Evolutionary conservation across 1,140 invertebrate species (phyloP), one percentile per base, ranked within the genome.

Genomic region (Euwallacea similis): DNA sequence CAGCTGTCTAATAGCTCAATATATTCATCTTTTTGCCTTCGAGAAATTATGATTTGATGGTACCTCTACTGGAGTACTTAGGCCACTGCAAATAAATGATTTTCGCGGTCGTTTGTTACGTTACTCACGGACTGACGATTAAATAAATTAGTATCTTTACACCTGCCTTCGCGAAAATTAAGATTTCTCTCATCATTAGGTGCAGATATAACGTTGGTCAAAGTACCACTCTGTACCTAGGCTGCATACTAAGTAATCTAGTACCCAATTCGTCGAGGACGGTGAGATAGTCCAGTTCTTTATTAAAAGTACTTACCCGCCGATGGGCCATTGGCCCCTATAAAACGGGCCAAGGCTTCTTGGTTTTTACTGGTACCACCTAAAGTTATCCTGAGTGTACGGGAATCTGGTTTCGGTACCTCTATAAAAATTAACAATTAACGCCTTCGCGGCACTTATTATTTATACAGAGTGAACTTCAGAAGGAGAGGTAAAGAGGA

Each of bases 291-390:
- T 70, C 68, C 60, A 63, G 46, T 70, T 55, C 68, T 70, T 55
- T 7, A 33, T 33, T 33, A 33, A 33, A 33, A 33, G 21, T 33
- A 33, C 21, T 33, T 33, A 33, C 21, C 21, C 21, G 21, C 21
- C 21, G 21, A 33, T 33, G 58, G 68, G 68, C 15, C 68, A 64
- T 43, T 70, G 68, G 50, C 61, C 68, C 42, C 47, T 46, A 46
- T 16, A 46, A 70, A 63, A 70, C 59, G 56, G 68, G 68, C 68
- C 68, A 70, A 70, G 68, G 68, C 56, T 64, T 70, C 44, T 15
- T 46, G 44, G 11, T 70, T 70, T 70, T 70, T 64, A 59, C 13
- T 7, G 9, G 46, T 11, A 11, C 46, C 46, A 13, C 9, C 13
- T 50, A 11, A 50, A 50, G 1, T 6, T 67, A 21, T 65, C 65